Percentiles rank a stretch among this genome's conserved stretches.
These are phyloP conservation scores for Galerucella nymphaeae DNA, from an alignment of 2,888 invertebrate species.

Conservation along the genomic window DNA sequence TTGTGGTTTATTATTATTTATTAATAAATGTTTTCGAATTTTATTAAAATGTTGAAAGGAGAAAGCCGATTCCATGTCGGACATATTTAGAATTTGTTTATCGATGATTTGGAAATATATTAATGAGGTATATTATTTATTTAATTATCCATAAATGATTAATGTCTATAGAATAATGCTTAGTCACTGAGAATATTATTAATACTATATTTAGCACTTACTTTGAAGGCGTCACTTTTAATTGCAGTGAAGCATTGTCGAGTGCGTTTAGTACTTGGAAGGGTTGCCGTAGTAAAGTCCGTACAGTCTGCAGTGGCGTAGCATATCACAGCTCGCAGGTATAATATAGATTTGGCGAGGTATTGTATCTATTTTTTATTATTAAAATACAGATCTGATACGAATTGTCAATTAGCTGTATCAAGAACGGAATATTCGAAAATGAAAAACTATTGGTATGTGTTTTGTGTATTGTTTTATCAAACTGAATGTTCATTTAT, in stretches of 20 bases:
- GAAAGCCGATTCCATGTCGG: conserved; percentile 4
- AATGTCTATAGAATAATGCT: background rate
- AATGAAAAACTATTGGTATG: conserved; percentile 32
- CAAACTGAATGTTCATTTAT: conserved; percentile 42
- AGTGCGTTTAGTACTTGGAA: too few species aligned
- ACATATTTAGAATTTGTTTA: conserved; percentile 1
- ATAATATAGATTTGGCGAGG: too few species aligned
- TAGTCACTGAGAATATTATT: too few species aligned
- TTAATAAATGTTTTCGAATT: conserved; percentile 22
- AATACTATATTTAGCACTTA: too few species aligned
- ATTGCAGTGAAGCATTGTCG: too few species aligned
- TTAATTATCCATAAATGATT: background rate
- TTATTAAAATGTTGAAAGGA: conserved; percentile 8
- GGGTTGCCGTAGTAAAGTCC: too few species aligned
- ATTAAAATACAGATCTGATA: conserved; percentile 12
- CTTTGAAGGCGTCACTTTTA: too few species aligned
- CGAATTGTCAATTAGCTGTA: conserved; percentile 38
- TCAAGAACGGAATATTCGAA: conserved; percentile 23
- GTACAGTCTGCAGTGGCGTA: too few species aligned
- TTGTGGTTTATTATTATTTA: conserved; percentile 22
- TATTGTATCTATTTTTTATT: too few species aligned
- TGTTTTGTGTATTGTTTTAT: conserved; percentile 9
- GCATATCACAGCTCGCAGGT: too few species aligned
- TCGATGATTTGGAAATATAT: background rate
- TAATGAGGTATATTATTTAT: conserved; percentile 1